phyloP scores from a whole-genome alignment of 92 coral and sea anemone genomes.

The Heteractis magnifica region DNA sequence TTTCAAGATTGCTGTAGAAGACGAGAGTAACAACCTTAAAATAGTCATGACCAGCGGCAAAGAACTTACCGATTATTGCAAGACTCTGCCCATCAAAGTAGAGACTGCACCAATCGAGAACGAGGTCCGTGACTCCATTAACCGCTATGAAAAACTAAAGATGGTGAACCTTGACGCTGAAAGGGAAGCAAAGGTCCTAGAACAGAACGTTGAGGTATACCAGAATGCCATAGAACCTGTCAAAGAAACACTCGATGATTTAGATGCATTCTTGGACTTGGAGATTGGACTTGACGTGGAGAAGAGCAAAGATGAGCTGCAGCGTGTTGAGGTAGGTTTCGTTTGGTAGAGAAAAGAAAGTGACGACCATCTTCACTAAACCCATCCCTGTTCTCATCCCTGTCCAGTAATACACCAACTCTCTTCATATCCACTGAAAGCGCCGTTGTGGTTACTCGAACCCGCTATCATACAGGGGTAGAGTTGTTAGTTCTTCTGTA shows the following conservation, averaged over 20 bases:
- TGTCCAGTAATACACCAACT: not conserved
- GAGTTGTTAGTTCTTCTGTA: too few relatives aligned
- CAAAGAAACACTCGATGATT: constrained; percentile 61
- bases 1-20: constrained; percentile 62
- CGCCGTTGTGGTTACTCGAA: too few relatives aligned
- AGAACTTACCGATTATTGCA: constrained; percentile 59
- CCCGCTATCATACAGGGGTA: too few relatives aligned
- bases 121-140: constrained; percentile 74
- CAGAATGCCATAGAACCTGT: constrained; percentile 84
- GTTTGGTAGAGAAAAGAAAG: not conserved
- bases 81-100: constrained; percentile 50
- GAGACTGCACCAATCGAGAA: constrained; percentile 67
- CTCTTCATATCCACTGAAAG: too few relatives aligned
- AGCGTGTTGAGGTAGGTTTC: constrained; percentile 64
- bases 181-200: constrained; percentile 67
- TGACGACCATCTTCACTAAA: not conserved
- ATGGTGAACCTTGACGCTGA: constrained; percentile 76
- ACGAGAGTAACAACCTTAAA: constrained; percentile 58
- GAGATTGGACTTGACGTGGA: constrained; percentile 83
- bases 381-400: too few relatives aligned
- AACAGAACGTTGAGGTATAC: constrained; percentile 72
- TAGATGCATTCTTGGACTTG: constrained; percentile 69
- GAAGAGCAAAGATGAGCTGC: constrained; percentile 81
- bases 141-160: constrained; percentile 79
- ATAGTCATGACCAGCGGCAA: constrained; percentile 57